Evolutionary conservation across 2,888 invertebrate species (phyloP).

Genomic region (Chelonus formosanus): DNA sequence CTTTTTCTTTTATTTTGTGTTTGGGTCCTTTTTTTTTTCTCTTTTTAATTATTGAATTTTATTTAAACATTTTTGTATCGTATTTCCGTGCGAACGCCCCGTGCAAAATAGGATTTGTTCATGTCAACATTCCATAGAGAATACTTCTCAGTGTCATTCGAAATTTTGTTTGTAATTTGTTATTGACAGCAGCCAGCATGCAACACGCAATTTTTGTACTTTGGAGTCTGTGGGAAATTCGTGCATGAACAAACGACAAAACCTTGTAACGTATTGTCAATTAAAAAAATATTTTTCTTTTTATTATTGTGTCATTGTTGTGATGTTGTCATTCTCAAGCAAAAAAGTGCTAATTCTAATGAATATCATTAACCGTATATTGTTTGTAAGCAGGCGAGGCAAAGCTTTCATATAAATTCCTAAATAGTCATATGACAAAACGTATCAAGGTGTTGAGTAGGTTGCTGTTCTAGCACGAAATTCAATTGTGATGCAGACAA

Average conservation of each 20-base stretch:
- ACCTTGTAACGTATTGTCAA: slow-evolving; percentile 13
- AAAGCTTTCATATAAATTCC: not conserved
- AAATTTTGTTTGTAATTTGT: slow-evolving; percentile 14
- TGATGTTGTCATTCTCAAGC: no score
- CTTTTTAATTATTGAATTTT: slow-evolving; percentile 30
- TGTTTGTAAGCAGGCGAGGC: not conserved
- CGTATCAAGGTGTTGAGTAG: slow-evolving; percentile 1
- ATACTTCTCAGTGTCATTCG: no score
- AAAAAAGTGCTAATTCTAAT: no score
- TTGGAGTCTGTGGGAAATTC: slow-evolving; percentile 3
- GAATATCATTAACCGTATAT: no score
- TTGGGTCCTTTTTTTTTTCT: slow-evolving; percentile 33
- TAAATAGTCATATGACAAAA: not conserved
- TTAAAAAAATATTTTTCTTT: not conserved
- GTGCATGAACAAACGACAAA: slow-evolving; percentile 13
- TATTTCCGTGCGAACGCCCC: slow-evolving; percentile 56
- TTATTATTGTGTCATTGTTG: no score
- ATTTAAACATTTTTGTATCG: slow-evolving; percentile 33
- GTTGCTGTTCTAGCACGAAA: slow-evolving; percentile 18
- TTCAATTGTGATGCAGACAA: slow-evolving; percentile 15
- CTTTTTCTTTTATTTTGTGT: slow-evolving; percentile 31
- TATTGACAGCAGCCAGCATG: slow-evolving; percentile 58
- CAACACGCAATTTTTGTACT: slow-evolving; percentile 51
- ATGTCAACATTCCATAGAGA: slow-evolving; percentile 43
- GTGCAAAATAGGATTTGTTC: slow-evolving; percentile 51